phyloP scores from a whole-genome alignment of 2,888 invertebrate genomes.

The Ptilodon capucinus region DNA sequence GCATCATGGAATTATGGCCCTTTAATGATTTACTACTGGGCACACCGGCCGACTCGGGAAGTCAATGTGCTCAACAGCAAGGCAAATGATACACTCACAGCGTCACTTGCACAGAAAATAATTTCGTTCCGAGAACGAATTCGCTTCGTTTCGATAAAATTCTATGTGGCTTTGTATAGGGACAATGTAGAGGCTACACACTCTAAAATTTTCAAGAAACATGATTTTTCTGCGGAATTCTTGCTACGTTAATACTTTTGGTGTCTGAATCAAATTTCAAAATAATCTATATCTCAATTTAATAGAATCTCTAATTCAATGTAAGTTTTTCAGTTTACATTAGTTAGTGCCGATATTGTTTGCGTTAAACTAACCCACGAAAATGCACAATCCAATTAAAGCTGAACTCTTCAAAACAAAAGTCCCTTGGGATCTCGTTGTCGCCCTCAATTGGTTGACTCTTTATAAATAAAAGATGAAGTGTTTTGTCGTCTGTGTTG shows the following conservation, averaged over 20 bases:
- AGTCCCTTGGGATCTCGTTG: too few species aligned
- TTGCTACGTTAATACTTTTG: background rate
- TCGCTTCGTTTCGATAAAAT: slow-evolving; percentile 20
- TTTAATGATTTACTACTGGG: slow-evolving; percentile 53
- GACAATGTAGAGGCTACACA: background rate
- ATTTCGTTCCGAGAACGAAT: slow-evolving; percentile 23
- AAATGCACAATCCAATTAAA: too few species aligned
- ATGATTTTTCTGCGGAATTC: background rate
- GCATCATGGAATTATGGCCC: slow-evolving; percentile 41
- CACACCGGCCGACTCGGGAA: slow-evolving; percentile 37
- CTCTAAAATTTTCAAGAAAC: background rate
- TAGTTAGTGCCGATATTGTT: too few species aligned
- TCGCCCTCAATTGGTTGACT: too few species aligned
- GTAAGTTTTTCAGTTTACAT: too few species aligned
- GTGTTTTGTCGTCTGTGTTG: too few species aligned
- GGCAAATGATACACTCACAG: slow-evolving; percentile 20
- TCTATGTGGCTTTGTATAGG: slow-evolving; percentile 15
- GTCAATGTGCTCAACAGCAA: slow-evolving; percentile 20
- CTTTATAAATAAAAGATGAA: too few species aligned
- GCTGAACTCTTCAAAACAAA: too few species aligned
- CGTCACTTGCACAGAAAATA: slow-evolving; percentile 13
- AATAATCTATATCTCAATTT: too few species aligned
- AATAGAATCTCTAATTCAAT: too few species aligned
- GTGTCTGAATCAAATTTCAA: background rate
- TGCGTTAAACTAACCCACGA: too few species aligned